These are phyloP conservation scores for Otis tarda DNA, from an alignment of 2,113 vertebrate genomes.

Conservation along the genomic window DNA sequence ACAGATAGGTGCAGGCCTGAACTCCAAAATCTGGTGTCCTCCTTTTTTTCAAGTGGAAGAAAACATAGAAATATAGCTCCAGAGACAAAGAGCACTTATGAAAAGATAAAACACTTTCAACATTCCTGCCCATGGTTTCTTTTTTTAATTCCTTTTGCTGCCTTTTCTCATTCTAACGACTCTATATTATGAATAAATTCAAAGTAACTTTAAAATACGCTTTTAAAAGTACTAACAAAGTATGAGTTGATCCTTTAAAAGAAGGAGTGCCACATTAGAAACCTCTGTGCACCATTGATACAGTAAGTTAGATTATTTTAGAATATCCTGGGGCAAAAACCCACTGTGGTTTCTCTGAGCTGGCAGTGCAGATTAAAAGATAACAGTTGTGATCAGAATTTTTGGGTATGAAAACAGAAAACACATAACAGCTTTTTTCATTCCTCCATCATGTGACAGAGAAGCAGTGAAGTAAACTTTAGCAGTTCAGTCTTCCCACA, in stretches of 20 bases:
- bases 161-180: background rate
- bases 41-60: background rate
- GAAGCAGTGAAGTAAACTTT: background rate
- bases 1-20: background rate
- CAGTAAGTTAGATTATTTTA: background rate
- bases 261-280: background rate
- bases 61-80: background rate
- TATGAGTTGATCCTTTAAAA: background rate
- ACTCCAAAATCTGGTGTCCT: background rate
- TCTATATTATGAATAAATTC: background rate
- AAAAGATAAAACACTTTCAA: background rate
- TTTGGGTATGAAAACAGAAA: background rate
- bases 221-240: background rate
- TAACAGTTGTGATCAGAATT: background rate
- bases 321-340: background rate
- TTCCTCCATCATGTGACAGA: background rate
- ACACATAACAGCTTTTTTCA: background rate
- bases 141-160: background rate
- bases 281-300: background rate
- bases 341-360: background rate
- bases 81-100: background rate
- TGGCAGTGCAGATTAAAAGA: background rate
- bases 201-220: background rate
- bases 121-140: background rate
- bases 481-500: background rate